phyloP scores from a whole-genome alignment of 2,888 invertebrate species.

The Ornithoptera priamus region DNA sequence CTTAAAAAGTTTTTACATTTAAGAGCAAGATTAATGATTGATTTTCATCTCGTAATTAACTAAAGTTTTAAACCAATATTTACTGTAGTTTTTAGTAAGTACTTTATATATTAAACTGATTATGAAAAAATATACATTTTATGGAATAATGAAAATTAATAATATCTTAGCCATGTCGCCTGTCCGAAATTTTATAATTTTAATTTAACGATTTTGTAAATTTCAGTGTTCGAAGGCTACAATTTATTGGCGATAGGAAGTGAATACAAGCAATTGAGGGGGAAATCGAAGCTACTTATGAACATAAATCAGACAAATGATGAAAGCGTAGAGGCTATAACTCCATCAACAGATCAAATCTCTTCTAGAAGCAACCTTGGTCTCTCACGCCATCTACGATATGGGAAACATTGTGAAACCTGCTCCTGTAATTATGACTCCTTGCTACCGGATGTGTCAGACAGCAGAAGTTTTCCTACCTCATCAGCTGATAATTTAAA shows the following conservation, averaged over 20 bases:
- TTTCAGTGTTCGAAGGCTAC: conserved; percentile 34
- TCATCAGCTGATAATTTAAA: neutral
- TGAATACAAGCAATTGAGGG: conserved; percentile 32
- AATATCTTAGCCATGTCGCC: too few species aligned
- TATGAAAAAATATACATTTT: too few species aligned
- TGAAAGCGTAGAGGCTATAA: conserved; percentile 5
- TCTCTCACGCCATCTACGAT: too few species aligned
- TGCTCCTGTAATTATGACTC: conserved; percentile 7
- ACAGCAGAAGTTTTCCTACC: neutral
- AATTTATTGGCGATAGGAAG: conserved; percentile 34
- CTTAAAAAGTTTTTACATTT: too few species aligned
- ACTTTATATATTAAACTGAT: neutral
- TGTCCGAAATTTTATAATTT: too few species aligned
- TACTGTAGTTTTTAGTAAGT: neutral
- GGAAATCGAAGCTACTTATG: conserved; percentile 31
- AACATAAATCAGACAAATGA: neutral
- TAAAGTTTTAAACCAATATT: too few species aligned
- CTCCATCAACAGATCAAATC: neutral
- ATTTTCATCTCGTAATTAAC: too few species aligned
- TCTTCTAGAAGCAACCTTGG: neutral
- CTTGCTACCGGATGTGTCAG: neutral
- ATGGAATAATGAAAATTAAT: too few species aligned
- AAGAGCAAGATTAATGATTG: too few species aligned
- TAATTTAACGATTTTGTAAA: neutral
- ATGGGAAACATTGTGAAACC: conserved; percentile 7